A percentile compares a stretch with the other conserved stretches of the same genome.
These are phyloP conservation scores for Nothoprocta pentlandii DNA, from an alignment of 2,113 vertebrate genomes.

Conservation along the genomic window DNA sequence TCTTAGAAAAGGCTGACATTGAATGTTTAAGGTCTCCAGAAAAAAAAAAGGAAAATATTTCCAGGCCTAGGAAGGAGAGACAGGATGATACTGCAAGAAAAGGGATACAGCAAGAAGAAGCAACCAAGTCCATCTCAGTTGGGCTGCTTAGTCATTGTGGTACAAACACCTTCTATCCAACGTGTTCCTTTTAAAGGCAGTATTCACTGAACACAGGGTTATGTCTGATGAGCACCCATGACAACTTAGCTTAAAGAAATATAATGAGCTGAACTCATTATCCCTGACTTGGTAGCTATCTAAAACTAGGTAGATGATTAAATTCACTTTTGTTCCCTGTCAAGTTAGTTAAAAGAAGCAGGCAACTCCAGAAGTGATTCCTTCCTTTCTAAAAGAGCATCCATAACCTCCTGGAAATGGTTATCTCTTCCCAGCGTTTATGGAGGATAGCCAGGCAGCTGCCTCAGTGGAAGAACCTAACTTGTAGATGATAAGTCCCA, in stretches of 20 bases:
- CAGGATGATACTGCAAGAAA: not conserved
- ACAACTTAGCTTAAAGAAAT: not conserved
- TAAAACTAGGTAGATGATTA: not conserved
- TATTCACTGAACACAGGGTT: not conserved
- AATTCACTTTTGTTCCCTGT: not conserved
- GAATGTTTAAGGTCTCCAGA: not conserved
- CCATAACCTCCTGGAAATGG: not conserved
- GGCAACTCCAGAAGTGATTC: not conserved
- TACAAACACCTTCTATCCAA: not conserved
- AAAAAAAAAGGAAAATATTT: not conserved
- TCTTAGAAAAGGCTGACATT: not conserved
- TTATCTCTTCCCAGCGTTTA: not conserved
- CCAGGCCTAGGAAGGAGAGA: too few species aligned
- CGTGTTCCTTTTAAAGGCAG: not conserved
- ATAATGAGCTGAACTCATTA: not conserved
- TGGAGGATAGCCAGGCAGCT: not conserved
- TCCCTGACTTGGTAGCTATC: not conserved
- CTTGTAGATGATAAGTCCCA: not conserved
- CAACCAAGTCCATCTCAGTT: not conserved
- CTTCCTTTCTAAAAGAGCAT: not conserved
- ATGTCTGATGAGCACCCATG: not conserved
- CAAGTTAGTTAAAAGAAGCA: not conserved
- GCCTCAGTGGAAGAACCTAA: not conserved
- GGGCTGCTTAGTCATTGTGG: not conserved
- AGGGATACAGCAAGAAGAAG: not conserved